Evolutionary conservation across 2,113 vertebrate species (phyloP).

Genomic region (Pelvicachromis taeniatus): DNA sequence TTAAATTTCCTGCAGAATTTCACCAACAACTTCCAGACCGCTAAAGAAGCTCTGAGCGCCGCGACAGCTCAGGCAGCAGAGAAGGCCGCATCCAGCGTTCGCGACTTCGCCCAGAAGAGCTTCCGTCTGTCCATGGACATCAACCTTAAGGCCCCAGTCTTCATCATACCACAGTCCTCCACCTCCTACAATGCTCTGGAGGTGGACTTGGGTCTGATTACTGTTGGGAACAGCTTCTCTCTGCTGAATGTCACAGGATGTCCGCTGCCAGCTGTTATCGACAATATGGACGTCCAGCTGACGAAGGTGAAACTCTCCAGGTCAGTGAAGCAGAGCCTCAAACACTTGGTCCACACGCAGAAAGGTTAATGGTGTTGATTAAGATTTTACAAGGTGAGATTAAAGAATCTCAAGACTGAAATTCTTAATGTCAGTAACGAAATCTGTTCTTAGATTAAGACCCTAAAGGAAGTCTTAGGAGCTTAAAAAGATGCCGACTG

Average conservation of each 20-base stretch:
- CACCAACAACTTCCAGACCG: slow-evolving; percentile 84
- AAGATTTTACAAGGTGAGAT: background rate
- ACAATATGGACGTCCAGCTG: slow-evolving; percentile 83
- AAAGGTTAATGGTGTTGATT: background rate
- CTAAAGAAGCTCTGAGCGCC: slow-evolving; percentile 82
- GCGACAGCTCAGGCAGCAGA: slow-evolving; percentile 90
- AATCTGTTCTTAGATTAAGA: background rate
- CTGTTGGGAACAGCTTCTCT: slow-evolving; percentile 82
- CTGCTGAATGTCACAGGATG: slow-evolving; percentile 70
- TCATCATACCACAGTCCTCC: slow-evolving; percentile 89
- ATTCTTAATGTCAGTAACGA: background rate
- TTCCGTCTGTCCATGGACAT: slow-evolving; percentile 84
- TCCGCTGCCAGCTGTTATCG: slow-evolving; percentile 83
- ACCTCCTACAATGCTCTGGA: slow-evolving; percentile 80
- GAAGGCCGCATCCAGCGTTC: slow-evolving; percentile 87
- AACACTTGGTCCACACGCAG: background rate
- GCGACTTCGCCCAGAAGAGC: slow-evolving; percentile 85
- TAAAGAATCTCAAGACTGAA: background rate
- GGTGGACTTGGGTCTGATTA: slow-evolving; percentile 89
- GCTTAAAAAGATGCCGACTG: accelerated
- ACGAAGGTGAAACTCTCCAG: slow-evolving; percentile 88
- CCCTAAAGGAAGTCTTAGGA: background rate
- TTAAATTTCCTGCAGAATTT: slow-evolving; percentile 76
- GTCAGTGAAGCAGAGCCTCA: slow-evolving; percentile 53
- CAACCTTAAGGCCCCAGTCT: slow-evolving; percentile 88